Base-by-base conservation (phyloP, 2,797 vertebrate species). In the Australoheros facetus region DNA sequence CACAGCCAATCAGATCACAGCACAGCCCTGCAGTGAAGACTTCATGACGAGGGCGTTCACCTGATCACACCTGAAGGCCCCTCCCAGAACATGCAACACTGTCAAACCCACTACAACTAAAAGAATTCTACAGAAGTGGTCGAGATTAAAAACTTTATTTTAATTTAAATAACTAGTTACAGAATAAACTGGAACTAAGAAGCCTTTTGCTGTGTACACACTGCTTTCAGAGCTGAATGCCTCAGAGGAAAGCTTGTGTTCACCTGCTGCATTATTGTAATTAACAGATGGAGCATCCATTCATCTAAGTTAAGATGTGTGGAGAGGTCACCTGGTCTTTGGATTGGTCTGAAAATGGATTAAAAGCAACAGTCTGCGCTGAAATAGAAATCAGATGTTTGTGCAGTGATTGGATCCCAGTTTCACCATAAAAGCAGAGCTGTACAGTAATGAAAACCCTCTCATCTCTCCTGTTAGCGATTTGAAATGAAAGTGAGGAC, bases 331-430 rank as follows among this genome's bases (percentile, higher is more conserved):
- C 21, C 30, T 60, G 56, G 55, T 81, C 84, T 84, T 62, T 87
- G 81, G 62, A 88, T 85, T 74, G 42, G 57, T 75, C 88, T 79
- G 82, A 51, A 75, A 58, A 54, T 64, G 17, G 77, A 85, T 75
- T 66, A 81, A 86, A 80, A 75, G 21, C 1, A 73, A 72, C 62
- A 23, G 66, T 57, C 1, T 13, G 4, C 32, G 30, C 45, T 80
- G 64, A 56, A 83, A 89, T 73, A 62, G 34, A 74, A 62, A 53
- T 82, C 87, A 87, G 72, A 82, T 79, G 70, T 79, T 73, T 51
- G 75, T 72, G 56, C 45, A 78, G 56, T 60, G 64, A 82, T 45
- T 45, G 78, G 71, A 82, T 64, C 19, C 30, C 28, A 54, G 30
- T 54, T 58, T 56, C 69, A 57, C 56, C 83, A 62, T 73, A 82